Evolutionary conservation across 2,888 invertebrate genomes (phyloP).

Genomic region (Furcula furcula): DNA sequence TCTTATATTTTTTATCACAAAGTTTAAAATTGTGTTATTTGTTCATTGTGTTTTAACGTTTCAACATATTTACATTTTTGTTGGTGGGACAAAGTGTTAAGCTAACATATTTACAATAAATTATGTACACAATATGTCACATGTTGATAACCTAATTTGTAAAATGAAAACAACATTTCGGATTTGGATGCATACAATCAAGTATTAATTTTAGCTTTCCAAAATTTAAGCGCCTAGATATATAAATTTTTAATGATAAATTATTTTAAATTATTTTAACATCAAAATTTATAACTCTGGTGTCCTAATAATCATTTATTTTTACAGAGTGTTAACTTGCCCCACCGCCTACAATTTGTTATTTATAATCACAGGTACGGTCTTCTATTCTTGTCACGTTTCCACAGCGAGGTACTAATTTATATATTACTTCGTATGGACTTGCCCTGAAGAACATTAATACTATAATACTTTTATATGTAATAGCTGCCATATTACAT

Average conservation of each 20-base stretch:
- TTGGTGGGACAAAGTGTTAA: slow-evolving; percentile 71
- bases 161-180: slow-evolving; percentile 2
- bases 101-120: slow-evolving; percentile 53
- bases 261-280: slow-evolving; percentile 65
- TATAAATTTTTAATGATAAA: slow-evolving; percentile 49
- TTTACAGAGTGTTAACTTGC: slow-evolving; percentile 40
- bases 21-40: slow-evolving; percentile 23
- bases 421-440: too few relatives aligned
- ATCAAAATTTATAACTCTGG: slow-evolving; percentile 35
- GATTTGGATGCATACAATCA: too few relatives aligned
- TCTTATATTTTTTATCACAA: slow-evolving; percentile 17
- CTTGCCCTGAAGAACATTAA: too few relatives aligned
- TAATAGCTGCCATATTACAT: too few relatives aligned
- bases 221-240: slow-evolving; percentile 8
- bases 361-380: slow-evolving; percentile 40
- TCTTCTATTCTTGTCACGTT: slow-evolving; percentile 24
- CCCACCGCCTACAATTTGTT: slow-evolving; percentile 47
- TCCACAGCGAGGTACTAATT: slow-evolving; percentile 30
- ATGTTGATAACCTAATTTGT: slow-evolving; percentile 21
- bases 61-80: slow-evolving; percentile 43
- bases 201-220: slow-evolving; percentile 10
- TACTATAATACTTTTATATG: too few relatives aligned
- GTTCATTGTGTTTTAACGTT: slow-evolving; percentile 34
- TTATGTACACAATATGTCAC: slow-evolving; percentile 32
- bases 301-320: slow-evolving; percentile 40